phyloP scores from a whole-genome alignment of 2,888 invertebrate species.

The Dorcus hopei region DNA sequence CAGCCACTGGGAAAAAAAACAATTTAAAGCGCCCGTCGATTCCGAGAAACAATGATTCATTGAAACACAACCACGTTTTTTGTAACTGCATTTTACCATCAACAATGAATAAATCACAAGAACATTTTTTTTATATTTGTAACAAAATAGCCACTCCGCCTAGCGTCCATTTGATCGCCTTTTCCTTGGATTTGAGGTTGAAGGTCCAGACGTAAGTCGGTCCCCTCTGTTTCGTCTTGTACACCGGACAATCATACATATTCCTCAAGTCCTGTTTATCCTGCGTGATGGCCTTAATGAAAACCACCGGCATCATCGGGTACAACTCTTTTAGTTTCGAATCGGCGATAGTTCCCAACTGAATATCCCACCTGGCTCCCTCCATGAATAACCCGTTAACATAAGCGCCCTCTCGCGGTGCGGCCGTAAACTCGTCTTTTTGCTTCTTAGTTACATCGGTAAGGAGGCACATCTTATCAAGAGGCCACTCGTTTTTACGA shows the following conservation, averaged over 20 bases:
- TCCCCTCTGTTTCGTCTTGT: conserved; percentile 84
- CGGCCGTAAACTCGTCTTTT: conserved; percentile 77
- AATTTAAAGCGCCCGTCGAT: too few relatives aligned
- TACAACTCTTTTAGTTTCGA: conserved; percentile 86
- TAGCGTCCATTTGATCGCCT: conserved; percentile 86
- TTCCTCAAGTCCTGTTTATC: conserved; percentile 87
- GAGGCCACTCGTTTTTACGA: conserved; percentile 91
- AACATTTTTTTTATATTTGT: conserved; percentile 60
- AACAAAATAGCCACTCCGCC: conserved; percentile 90
- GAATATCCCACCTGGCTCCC: conserved; percentile 89
- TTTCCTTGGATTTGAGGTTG: conserved; percentile 85
- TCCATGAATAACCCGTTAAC: conserved; percentile 89
- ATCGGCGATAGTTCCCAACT: conserved; percentile 74
- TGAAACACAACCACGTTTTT: too few relatives aligned
- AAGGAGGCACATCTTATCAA: conserved; percentile 93
- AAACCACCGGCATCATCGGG: conserved; percentile 87
- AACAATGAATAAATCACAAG: not conserved
- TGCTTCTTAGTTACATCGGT: conserved; percentile 92
- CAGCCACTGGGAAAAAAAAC: too few relatives aligned
- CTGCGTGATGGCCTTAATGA: conserved; percentile 78
- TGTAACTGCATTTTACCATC: too few relatives aligned
- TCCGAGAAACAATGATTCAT: too few relatives aligned
- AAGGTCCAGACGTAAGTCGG: conserved; percentile 96
- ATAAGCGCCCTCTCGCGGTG: conserved; percentile 89
- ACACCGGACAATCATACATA: conserved; percentile 90